phyloP scores from a whole-genome alignment of 2,888 invertebrate genomes.

The Diachrysia chrysitis region DNA sequence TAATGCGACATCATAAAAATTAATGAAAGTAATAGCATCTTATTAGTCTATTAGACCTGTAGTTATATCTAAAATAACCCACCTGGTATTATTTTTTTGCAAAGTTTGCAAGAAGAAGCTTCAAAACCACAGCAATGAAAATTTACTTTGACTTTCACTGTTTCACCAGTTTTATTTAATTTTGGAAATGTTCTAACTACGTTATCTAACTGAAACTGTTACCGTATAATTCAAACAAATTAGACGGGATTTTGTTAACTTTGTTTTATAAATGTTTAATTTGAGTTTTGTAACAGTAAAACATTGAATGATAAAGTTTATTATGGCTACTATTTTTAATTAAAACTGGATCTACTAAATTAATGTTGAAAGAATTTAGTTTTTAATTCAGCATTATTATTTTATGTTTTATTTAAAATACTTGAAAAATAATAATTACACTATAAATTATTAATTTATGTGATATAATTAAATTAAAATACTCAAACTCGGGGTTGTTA shows the following conservation, averaged over 20 bases:
- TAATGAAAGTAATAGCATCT: conserved; percentile 28
- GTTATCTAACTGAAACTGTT: conserved; percentile 43
- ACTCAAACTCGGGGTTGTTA: too few species aligned
- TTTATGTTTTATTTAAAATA: too few species aligned
- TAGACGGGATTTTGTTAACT: conserved; percentile 39
- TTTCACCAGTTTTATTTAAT: conserved; percentile 51
- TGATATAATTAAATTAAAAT: too few species aligned
- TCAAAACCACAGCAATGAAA: conserved; percentile 42
- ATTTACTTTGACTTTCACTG: conserved; percentile 49
- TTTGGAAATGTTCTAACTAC: conserved; percentile 47
- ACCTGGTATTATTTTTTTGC: conserved; percentile 48
- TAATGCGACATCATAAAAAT: conserved; percentile 13
- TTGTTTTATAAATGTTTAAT: conserved; percentile 43
- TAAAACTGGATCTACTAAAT: not conserved
- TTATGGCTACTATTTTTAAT: not conserved
- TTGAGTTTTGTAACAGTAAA: conserved; percentile 28
- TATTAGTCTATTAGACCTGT: conserved; percentile 21
- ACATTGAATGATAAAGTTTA: conserved; percentile 8
- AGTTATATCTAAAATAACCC: conserved; percentile 18
- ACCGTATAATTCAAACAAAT: conserved; percentile 49
- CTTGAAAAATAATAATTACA: too few species aligned
- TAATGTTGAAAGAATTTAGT: too few species aligned
- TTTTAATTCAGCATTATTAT: not conserved
- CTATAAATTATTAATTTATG: too few species aligned
- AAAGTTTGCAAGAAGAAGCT: conserved; percentile 36